Evolutionary conservation across 2,113 vertebrate genomes (phyloP), one percentile per base, ranked within the genome.

Genomic region (Ifrita kowaldi): DNA sequence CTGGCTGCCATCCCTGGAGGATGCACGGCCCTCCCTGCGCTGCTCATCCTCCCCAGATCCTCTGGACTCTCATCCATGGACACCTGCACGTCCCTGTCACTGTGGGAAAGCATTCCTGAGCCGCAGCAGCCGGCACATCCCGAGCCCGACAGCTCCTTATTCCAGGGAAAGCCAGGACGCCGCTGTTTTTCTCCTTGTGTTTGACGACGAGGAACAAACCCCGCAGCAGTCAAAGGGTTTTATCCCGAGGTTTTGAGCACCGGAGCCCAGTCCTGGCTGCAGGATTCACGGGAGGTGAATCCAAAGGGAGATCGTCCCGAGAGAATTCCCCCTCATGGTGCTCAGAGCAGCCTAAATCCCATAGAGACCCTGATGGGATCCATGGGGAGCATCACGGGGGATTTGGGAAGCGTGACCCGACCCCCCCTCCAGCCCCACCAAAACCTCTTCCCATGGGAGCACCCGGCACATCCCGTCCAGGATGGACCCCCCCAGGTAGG

Each of bases 361-460:
- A 20, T 0, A 4, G 2, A 23, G 33, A 30, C 33, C 41, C 1
- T 0, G 1, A 5, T 1, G 17, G 28, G 46, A 20, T 49, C 52
- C 37, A 3, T 1, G 30, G 35, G 18, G 28, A 7, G 2, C 37
- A 33, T 4, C 30, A 1, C 12, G 3, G 32, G 37, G 87, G 52
- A 41, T 49, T 30, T 77, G 59, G 64, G 55, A 47, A 7, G 8
- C 11, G 39, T 39, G 16, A 71, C 14, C 18, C 21, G 10, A 16
- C 55, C 33, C 13, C 32, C 53, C 4, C 13, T 46, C 71, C 63
- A 87, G 46, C 27, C 56, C 27, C 49, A 37, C 57, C 0, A 0
- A n/a, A 74, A 62, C 12, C 35, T 6, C 68, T 57, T 49, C 64
- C 50, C 42, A 2, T 0, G 2, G 67, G 9, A 84, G 26, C 42